Evolutionary conservation across 2,888 invertebrate genomes (phyloP).

Genomic region (Drosophila nr. medialis): DNA sequence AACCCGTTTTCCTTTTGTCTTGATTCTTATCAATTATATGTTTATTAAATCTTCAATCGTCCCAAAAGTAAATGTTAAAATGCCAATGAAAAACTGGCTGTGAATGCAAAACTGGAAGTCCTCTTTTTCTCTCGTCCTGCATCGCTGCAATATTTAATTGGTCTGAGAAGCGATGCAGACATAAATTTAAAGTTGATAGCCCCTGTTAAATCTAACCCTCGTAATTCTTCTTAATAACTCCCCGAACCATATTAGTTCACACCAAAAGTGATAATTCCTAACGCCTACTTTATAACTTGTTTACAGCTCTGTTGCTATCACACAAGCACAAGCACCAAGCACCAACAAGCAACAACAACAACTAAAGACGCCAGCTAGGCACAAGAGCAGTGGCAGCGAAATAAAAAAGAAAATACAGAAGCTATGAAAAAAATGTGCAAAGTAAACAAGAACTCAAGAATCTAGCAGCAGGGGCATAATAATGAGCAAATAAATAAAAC

Average conservation of each 20-base stretch:
- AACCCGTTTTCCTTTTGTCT: neutral
- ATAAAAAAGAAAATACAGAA: conserved; percentile 23
- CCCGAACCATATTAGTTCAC: conserved; percentile 28
- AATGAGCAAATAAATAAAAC: conserved; percentile 79
- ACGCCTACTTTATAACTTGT: conserved; percentile 67
- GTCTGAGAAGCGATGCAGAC: neutral
- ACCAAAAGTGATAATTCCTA: conserved; percentile 59
- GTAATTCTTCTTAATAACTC: neutral
- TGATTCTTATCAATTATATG: neutral
- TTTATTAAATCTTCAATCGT: neutral
- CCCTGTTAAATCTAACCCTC: neutral
- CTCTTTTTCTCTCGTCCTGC: neutral
- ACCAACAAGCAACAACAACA: conserved; percentile 30
- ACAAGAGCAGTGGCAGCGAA: conserved; percentile 34
- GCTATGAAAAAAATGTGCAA: conserved; percentile 64
- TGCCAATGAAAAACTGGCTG: neutral
- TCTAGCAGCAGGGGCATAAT: conserved; percentile 70
- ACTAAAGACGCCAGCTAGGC: conserved; percentile 12
- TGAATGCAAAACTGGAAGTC: neutral
- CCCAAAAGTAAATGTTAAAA: neutral
- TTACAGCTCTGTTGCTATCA: conserved; percentile 71
- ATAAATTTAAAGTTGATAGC: conserved; percentile 1
- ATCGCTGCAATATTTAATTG: neutral
- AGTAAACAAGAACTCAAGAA: conserved; percentile 72
- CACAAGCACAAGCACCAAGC: conserved; percentile 66